Conservation (phyloP, 2,797 vertebrate genomes). For the Coregonus ussuriensis region DNA sequence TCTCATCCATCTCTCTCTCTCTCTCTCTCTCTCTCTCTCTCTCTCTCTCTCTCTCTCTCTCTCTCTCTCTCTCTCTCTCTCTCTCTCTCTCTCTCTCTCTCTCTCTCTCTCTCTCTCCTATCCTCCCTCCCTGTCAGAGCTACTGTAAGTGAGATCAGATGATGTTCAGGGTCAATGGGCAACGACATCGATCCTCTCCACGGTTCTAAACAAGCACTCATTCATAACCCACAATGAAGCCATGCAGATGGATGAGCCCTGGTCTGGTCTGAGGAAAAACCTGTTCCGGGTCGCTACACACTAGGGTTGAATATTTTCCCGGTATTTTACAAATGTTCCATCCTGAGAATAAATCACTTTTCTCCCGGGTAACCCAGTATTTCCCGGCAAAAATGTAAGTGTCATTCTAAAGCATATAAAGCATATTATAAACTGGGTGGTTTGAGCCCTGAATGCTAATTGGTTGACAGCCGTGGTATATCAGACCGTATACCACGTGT, state of each 20-base stretch:
- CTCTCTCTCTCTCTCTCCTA: no score
- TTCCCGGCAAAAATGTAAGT: no score
- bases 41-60: neutral
- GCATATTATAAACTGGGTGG: no score
- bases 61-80: neutral
- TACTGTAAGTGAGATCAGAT: neutral
- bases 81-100: neutral
- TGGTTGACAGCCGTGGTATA: no score
- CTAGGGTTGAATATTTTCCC: no score
- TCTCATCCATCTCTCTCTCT: no score
- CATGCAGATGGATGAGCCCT: conserved; percentile 52
- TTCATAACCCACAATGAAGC: conserved; percentile 54
- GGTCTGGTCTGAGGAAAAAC: conserved; percentile 39
- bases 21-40: neutral
- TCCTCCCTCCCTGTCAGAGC: neutral
- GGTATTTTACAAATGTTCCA: no score
- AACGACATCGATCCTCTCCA: conserved; percentile 57
- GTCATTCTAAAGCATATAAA: no score
- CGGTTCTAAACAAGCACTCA: conserved; percentile 59
- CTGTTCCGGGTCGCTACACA: conserved; percentile 23
- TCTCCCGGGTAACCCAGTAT: no score
- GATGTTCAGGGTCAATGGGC: conserved; percentile 23
- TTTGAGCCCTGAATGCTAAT: no score
- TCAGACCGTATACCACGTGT: no score
- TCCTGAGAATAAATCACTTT: no score